Base-by-base conservation (phyloP, 2,888 invertebrate genomes). In the Phengaris arion region DNA sequence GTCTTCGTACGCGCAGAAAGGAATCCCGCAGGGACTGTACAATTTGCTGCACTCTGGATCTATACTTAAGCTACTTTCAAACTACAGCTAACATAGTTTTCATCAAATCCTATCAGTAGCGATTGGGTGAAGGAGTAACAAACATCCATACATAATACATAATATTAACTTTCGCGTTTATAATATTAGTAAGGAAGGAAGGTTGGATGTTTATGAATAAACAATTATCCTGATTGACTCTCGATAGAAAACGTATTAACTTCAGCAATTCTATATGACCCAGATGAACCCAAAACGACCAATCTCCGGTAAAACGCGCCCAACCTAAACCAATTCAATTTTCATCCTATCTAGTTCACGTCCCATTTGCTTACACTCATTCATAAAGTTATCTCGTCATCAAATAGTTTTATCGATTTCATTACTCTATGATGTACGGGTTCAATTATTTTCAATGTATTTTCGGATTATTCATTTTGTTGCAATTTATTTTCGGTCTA, bases 251-350 rank as follows among this genome's bases (percentile, higher is more conserved):
- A 64, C 48, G 13, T 69, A 48, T 22, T 69, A 48, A 69, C 15
- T 69, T n/a, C 10, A 15, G 51, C 48, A 46, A 51, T 51, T 68
- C 68, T 13, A 51, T 10, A n/a, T 15, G 48, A 69, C 51, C 69
- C 46, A 46, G 51, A 15, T 69, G 69, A 51, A 51, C 69, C 64
- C 35, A 64, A 64, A 64, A 69, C 69, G 51, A 51, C 48, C 69
- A 69, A 69, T 69, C 69, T 69, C 48, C 69, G 48, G 64, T 64
- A 22, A 51, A 51, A 51, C 69, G 69, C 69, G 51, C 51, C 69
- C 69, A 51, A 51, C 69, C 48, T 69, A 51, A 69, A 69, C 69
- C 51, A 69, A 69, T 69, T 51, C 69, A 69, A 69, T 69, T 69
- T 69, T 69, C 69, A 69, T 69, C 51, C 69, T 51, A 69, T 48